Conservation (phyloP, 1,140 invertebrate genomes). For the Anoplophora glabripennis region DNA sequence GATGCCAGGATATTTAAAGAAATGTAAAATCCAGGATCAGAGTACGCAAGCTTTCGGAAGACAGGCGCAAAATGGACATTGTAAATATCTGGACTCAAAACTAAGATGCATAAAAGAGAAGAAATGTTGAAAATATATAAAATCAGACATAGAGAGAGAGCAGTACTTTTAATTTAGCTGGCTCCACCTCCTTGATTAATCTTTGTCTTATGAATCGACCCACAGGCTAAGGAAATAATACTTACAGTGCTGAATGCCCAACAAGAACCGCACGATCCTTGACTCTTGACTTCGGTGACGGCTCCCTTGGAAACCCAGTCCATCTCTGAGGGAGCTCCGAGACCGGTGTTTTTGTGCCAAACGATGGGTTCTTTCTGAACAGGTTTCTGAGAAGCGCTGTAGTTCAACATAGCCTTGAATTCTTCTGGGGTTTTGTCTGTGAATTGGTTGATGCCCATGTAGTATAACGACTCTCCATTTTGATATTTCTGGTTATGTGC, state of each 20-base stretch:
- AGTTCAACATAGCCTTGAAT: conserved; percentile 9
- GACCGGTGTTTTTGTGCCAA: too few species aligned
- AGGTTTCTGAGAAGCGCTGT: not conserved
- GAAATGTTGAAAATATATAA: not conserved
- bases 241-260: not conserved
- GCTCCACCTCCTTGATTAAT: not conserved
- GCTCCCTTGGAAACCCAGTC: conserved; percentile 32
- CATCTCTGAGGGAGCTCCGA: conserved; percentile 48
- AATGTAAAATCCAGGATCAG: too few species aligned
- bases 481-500: conserved; percentile 22
- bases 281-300: conserved; percentile 25
- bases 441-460: conserved; percentile 19
- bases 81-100: conserved; percentile 10
- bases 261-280: not conserved
- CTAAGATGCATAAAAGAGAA: conserved; percentile 20
- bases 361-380: too few species aligned
- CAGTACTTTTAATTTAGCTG: not conserved
- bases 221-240: not conserved
- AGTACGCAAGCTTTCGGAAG: too few species aligned
- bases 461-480: conserved; percentile 21
- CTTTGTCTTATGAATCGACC: not conserved
- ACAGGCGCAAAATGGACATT: not conserved
- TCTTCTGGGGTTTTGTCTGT: conserved; percentile 20
- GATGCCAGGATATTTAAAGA: too few species aligned
- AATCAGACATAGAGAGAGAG: not conserved